Evolutionary conservation across 2,797 vertebrate species (phyloP).

Genomic region (Yasuhikotakia modesta): DNA sequence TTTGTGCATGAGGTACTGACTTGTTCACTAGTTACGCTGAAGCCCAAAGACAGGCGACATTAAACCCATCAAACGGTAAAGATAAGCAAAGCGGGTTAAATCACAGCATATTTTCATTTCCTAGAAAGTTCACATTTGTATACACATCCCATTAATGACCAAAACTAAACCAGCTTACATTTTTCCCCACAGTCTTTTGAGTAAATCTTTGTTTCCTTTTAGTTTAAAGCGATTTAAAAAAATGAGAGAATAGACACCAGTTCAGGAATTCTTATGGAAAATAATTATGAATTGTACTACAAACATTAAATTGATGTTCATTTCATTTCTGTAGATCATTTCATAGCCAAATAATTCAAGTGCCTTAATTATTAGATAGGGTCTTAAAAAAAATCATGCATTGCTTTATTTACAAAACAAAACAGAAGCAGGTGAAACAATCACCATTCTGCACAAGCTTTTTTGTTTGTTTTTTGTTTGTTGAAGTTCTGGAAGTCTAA

Average conservation of each 20-base stretch:
- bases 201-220: background rate
- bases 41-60: background rate
- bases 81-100: constrained; percentile 14
- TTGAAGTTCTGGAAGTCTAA: constrained; percentile 67
- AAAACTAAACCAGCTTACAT: background rate
- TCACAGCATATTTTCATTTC: constrained; percentile 38
- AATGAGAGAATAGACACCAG: background rate
- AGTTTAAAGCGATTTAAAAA: constrained; percentile 3
- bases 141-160: constrained; percentile 10
- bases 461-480: constrained; percentile 47
- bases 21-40: background rate
- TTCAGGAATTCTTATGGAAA: background rate
- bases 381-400: constrained; percentile 61
- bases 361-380: constrained; percentile 4
- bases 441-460: constrained; percentile 51
- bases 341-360: constrained; percentile 35
- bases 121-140: background rate
- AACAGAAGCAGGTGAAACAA: constrained; percentile 63
- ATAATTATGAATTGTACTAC: constrained; percentile 1
- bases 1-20: constrained; percentile 59
- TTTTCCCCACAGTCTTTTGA: background rate
- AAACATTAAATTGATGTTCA: constrained; percentile 11
- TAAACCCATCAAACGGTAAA: constrained; percentile 9
- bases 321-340: constrained; percentile 42
- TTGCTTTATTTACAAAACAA: constrained; percentile 75